Evolutionary conservation across 2,113 vertebrate species (phyloP).

Genomic region (Chaetodon auriga): DNA sequence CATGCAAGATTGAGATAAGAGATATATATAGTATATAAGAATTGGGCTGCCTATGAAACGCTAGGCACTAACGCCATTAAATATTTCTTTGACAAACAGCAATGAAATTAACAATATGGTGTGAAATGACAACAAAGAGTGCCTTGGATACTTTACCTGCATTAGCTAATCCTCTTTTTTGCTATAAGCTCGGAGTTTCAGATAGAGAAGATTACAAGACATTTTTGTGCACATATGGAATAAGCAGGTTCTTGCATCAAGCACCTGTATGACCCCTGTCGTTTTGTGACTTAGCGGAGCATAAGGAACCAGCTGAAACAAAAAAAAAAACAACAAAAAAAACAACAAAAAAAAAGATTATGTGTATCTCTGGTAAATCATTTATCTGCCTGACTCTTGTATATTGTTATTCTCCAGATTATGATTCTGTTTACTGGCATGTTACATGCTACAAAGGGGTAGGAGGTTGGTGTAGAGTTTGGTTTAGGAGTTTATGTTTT

Average conservation of each 20-base stretch:
- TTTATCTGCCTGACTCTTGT: slow-evolving; percentile 86
- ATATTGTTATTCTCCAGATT: slow-evolving; percentile 80
- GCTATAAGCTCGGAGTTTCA: slow-evolving; percentile 89
- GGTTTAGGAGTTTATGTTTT: slow-evolving; percentile 69
- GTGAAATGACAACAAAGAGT: slow-evolving; percentile 92
- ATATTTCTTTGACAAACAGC: slow-evolving; percentile 85
- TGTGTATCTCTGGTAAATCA: slow-evolving; percentile 90
- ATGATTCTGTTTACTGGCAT: slow-evolving; percentile 86
- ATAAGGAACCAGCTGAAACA: slow-evolving; percentile 79
- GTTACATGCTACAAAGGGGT: slow-evolving; percentile 83
- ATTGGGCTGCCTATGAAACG: slow-evolving; percentile 84
- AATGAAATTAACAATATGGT: slow-evolving; percentile 88
- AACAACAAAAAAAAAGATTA: slow-evolving; percentile 53
- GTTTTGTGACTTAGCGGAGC: slow-evolving; percentile 87
- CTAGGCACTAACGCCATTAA: slow-evolving; percentile 85
- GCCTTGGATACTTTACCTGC: slow-evolving; percentile 95
- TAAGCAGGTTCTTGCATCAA: slow-evolving; percentile 87
- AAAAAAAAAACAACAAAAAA: slow-evolving; percentile 63
- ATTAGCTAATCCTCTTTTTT: slow-evolving; percentile 92
- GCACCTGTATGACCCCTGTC: slow-evolving; percentile 79
- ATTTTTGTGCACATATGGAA: slow-evolving; percentile 79
- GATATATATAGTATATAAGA: slow-evolving; percentile 64
- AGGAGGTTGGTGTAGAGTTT: slow-evolving; percentile 63
- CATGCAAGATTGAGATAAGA: slow-evolving; percentile 86
- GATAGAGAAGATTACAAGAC: slow-evolving; percentile 82